Percentiles rank a stretch among this genome's conserved stretches.
phyloP scores from a whole-genome alignment of 2,888 invertebrate genomes.

The Heliconius ethilla region DNA sequence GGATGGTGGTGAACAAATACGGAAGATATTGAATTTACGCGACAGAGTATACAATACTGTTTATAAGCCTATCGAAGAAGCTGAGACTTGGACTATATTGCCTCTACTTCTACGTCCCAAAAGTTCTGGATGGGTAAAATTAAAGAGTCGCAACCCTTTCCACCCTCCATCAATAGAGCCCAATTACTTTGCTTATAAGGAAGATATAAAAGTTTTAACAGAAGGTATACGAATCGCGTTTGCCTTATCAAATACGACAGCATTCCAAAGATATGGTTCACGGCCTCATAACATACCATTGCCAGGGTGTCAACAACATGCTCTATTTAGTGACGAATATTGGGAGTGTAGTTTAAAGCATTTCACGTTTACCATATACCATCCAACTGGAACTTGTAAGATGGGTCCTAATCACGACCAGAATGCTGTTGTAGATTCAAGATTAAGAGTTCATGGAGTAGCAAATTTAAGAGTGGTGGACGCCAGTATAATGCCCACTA shows the following conservation, averaged over 20 bases:
- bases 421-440: constrained; percentile 89
- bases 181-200: constrained; percentile 93
- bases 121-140: constrained; percentile 92
- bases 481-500: constrained; percentile 94
- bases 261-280: constrained; percentile 91
- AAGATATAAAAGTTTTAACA: constrained; percentile 89
- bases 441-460: constrained; percentile 89
- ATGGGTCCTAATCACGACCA: constrained; percentile 91
- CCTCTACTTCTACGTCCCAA: constrained; percentile 91
- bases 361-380: constrained; percentile 91
- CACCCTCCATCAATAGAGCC: constrained; percentile 93
- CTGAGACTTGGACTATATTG: constrained; percentile 92
- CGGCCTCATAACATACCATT: constrained; percentile 89
- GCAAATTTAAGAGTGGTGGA: constrained; percentile 90
- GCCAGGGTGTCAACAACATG: constrained; percentile 89
- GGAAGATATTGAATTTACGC: constrained; percentile 87
- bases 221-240: constrained; percentile 93
- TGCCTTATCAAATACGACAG: constrained; percentile 88
- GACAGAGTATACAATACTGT: constrained; percentile 92
- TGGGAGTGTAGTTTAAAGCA: constrained; percentile 93
- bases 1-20: constrained; percentile 90
- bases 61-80: constrained; percentile 89
- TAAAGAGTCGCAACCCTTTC: constrained; percentile 90
- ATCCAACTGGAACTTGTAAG: constrained; percentile 92
- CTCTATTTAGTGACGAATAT: constrained; percentile 89